A percentile compares a stretch with the other conserved stretches of the same genome.
Evolutionary conservation across 53 echinoderm and acorn worm species (phyloP).

Genomic region (Luidia sarsii): DNA sequence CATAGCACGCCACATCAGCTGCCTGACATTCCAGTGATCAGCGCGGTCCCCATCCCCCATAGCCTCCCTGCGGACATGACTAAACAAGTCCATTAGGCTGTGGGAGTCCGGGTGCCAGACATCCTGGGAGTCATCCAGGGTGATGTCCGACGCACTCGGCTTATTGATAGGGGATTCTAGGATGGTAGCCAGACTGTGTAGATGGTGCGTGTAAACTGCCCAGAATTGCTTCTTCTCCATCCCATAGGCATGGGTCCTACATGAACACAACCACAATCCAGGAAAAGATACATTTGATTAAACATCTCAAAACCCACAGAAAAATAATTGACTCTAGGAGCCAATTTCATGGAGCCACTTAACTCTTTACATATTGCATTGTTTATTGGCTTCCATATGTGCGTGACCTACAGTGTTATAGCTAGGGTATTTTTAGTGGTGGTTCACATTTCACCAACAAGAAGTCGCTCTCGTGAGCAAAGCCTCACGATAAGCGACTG

Average conservation of each 20-base stretch:
- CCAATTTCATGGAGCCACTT: no score
- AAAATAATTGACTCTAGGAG: no score
- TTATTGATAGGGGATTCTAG: slow-evolving; percentile 20
- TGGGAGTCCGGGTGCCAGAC: background rate
- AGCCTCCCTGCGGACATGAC: slow-evolving; percentile 5
- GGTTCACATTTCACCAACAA: no score
- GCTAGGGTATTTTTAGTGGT: no score
- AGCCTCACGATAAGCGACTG: no score
- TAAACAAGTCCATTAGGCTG: slow-evolving; percentile 51
- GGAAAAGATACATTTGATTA: no score
- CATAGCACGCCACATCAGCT: slow-evolving; percentile 72
- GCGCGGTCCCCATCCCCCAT: slow-evolving; percentile 58
- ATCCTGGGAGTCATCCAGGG: background rate
- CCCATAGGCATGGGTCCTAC: slow-evolving; percentile 83
- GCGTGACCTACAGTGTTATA: no score
- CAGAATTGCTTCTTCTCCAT: slow-evolving; percentile 84
- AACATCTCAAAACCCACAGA: no score
- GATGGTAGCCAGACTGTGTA: slow-evolving; percentile 45
- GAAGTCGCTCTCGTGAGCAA: no score
- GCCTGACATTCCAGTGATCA: slow-evolving; percentile 72
- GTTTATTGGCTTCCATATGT: no score
- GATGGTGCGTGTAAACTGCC: slow-evolving; percentile 66
- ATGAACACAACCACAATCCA: no score
- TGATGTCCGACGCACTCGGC: background rate
- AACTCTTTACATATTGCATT: no score